Evolutionary conservation across 2,797 vertebrate genomes (phyloP).

Genomic region (Alectoris magna): DNA sequence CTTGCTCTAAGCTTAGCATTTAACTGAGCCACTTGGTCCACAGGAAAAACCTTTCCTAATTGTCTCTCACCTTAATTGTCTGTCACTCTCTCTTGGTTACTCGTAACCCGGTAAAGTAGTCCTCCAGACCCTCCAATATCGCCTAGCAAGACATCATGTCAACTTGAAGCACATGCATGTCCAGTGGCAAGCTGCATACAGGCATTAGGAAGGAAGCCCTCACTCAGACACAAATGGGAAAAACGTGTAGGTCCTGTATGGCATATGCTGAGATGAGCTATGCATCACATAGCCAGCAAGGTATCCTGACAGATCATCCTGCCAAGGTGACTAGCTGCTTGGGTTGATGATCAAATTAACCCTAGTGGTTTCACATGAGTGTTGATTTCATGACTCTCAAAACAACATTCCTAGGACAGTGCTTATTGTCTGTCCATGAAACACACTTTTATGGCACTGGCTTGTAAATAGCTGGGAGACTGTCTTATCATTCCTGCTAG

Average conservation of each 20-base stretch:
- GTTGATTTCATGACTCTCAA: neutral
- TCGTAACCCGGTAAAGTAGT: neutral
- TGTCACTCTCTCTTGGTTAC: neutral
- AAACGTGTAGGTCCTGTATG: neutral
- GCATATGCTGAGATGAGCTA: accelerated
- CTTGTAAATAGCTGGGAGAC: neutral
- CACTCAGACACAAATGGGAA: neutral
- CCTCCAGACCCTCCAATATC: neutral
- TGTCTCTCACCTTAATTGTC: neutral
- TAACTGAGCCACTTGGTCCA: neutral
- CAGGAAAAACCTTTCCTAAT: neutral
- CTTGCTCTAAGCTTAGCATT: neutral
- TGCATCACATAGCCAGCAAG: neutral
- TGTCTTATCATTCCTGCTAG: neutral
- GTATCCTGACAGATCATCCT: neutral
- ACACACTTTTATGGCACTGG: neutral
- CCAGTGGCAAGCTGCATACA: neutral
- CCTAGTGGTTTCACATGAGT: neutral
- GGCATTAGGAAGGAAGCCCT: neutral
- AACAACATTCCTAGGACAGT: neutral
- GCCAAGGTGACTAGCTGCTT: neutral
- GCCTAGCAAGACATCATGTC: neutral
- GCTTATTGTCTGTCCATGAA: neutral
- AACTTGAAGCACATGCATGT: neutral
- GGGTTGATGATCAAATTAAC: neutral